Evolutionary conservation across 2,113 vertebrate species (phyloP), one percentile per base, ranked within the genome.

Genomic region (Balaeniceps rex): DNA sequence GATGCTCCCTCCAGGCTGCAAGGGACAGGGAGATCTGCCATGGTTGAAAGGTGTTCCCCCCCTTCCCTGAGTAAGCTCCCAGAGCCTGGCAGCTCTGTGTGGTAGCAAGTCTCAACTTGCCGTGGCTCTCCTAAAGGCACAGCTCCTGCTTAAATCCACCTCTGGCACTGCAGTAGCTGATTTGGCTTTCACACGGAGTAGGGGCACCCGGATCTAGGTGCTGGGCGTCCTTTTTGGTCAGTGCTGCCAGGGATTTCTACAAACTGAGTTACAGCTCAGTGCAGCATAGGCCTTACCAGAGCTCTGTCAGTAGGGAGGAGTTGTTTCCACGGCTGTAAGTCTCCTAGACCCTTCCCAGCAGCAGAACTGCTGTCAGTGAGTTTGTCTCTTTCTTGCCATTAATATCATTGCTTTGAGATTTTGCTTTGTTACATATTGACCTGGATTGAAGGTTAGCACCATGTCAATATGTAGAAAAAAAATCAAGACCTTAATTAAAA

Each of bases 21-120:
- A 36, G 31, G 34, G 22, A 21, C 2, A 6, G 34, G 22, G 18
- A 54, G 29, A 28, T 46, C 25, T 40, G n/a, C 1, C 0, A 1
- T 12, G 15, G n/a, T 9, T 46, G 55, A 58, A 47, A 75, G 65
- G n/a, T n/a, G n/a, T n/a, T n/a, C n/a, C n/a, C n/a, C n/a, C n/a
- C n/a, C n/a, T n/a, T 28, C 33, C 33, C 33, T 29, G 15, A 8
- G 26, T 33, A 38, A 47, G 28, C 28, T 46, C 42, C 40, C 3
- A 8, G 38, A 55, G 29, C 25, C 29, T 19, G n/a, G 14, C 42
- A 71, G 42, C 31, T 84, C 74, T 57, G 12, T 0, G 0, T 2
- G 13, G 36, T 49, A 42, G 31, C 4, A 19, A n/a, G 19, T 21
- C 25, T 54, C n/a, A 38, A 5, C 63, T 58, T 44, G 28, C n/a